Conservation (phyloP, 2,113 vertebrate species). For the Propithecus coquereli region DNA sequence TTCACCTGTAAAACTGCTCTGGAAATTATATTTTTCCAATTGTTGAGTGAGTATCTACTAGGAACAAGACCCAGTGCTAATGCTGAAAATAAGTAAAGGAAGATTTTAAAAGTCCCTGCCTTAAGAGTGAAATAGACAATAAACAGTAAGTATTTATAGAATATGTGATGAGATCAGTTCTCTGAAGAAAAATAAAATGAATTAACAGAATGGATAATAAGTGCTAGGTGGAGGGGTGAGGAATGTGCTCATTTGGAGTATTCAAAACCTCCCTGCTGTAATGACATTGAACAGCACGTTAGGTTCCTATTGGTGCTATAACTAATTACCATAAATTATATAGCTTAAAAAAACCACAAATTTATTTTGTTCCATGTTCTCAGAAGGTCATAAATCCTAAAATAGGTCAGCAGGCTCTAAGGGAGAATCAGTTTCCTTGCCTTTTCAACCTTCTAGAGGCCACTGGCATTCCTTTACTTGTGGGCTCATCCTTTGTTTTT, state of each 20-base stretch:
- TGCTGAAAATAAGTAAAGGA: neutral
- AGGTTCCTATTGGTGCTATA: neutral
- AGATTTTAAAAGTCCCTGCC: neutral
- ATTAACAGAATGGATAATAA: neutral
- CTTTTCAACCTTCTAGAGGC: neutral
- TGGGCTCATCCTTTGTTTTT: neutral
- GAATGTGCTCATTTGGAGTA: neutral
- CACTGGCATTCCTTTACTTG: neutral
- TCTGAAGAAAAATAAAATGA: neutral
- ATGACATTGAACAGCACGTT: neutral
- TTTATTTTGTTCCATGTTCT: neutral
- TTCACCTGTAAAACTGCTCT: neutral
- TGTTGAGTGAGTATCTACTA: neutral
- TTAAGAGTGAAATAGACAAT: neutral
- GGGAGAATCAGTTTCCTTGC: neutral
- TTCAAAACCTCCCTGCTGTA: neutral
- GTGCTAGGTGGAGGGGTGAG: fast-evolving
- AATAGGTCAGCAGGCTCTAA: neutral
- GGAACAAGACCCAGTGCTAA: neutral
- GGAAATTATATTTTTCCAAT: neutral
- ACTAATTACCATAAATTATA: neutral
- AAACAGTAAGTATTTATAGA: neutral
- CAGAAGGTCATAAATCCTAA: neutral
- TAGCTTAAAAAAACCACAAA: neutral
- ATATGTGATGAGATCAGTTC: neutral